Evolutionary conservation across 2,888 invertebrate species (phyloP).

Genomic region (Dolichomitus sp.): DNA sequence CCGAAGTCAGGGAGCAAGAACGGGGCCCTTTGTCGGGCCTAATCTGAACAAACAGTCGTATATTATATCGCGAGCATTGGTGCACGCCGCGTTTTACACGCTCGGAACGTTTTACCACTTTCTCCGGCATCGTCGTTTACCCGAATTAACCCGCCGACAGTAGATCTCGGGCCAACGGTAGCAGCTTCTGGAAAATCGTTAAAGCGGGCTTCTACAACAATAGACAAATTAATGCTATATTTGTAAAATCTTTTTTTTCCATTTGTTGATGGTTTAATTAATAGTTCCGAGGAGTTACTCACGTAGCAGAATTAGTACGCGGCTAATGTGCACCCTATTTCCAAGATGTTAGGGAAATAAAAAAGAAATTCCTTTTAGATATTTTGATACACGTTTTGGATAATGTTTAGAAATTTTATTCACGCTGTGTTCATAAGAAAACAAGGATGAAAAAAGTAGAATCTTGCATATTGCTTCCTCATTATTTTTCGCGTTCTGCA

Average conservation of each 20-base stretch:
- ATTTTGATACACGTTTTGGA: no score
- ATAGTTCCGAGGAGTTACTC: no score
- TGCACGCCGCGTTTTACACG: constrained; percentile 3
- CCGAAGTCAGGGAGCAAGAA: constrained; percentile 76
- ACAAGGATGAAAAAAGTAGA: no score
- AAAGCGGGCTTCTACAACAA: background rate
- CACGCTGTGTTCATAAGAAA: no score
- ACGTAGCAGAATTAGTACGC: no score
- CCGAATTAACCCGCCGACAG: background rate
- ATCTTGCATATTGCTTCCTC: no score
- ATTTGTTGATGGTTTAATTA: background rate
- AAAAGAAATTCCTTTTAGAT: no score
- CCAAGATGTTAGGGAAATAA: no score
- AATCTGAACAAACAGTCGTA: constrained; percentile 81
- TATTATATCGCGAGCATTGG: constrained; percentile 68
- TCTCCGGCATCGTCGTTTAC: background rate
- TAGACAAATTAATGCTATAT: no score
- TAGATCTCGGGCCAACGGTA: background rate
- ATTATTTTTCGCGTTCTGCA: no score
- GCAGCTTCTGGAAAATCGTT: constrained; percentile 2
- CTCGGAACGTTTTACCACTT: constrained; percentile 8
- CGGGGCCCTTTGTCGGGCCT: constrained; percentile 79
- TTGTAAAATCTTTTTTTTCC: background rate
- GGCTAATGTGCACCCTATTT: no score
- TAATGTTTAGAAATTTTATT: no score